Conservation (phyloP, 2,113 vertebrate species). For the Seriola quinqueradiata region DNA sequence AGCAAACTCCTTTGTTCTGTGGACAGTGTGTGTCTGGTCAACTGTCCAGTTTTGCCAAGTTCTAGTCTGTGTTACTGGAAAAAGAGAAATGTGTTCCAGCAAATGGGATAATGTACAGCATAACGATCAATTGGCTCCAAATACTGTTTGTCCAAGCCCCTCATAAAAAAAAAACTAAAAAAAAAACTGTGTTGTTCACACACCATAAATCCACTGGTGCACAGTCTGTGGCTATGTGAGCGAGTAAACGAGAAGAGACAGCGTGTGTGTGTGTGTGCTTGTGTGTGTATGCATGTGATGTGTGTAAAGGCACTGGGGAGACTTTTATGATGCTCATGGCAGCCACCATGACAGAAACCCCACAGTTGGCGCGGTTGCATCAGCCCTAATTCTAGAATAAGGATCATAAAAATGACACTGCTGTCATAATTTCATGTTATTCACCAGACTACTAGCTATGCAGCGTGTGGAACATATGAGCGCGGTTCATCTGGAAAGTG, state of each 20-base stretch:
- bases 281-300: slow-evolving; percentile 20
- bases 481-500: slow-evolving; percentile 42
- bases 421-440: slow-evolving; percentile 71
- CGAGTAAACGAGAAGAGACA: slow-evolving; percentile 32
- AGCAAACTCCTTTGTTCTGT: slow-evolving; percentile 20
- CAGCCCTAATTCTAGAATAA: slow-evolving; percentile 61
- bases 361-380: slow-evolving; percentile 63
- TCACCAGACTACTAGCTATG: slow-evolving; percentile 37
- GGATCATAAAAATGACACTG: slow-evolving; percentile 72
- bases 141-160: slow-evolving; percentile 74
- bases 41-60: slow-evolving; percentile 37
- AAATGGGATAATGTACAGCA: slow-evolving; percentile 76
- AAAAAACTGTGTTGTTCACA: slow-evolving; percentile 61
- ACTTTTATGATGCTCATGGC: slow-evolving; percentile 62
- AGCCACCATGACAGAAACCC: slow-evolving; percentile 65
- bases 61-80: slow-evolving; percentile 59
- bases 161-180: slow-evolving; percentile 45
- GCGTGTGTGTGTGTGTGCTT: slow-evolving; percentile 12
- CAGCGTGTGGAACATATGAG: slow-evolving; percentile 59
- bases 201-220: slow-evolving; percentile 70
- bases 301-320: slow-evolving; percentile 39
- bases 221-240: slow-evolving; percentile 51
- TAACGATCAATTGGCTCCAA: slow-evolving; percentile 74
- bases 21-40: slow-evolving; percentile 18
- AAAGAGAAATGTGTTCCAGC: slow-evolving; percentile 65